Conservation (phyloP, 2,797 vertebrate species). For the Chiroxiphia lanceolata region DNA sequence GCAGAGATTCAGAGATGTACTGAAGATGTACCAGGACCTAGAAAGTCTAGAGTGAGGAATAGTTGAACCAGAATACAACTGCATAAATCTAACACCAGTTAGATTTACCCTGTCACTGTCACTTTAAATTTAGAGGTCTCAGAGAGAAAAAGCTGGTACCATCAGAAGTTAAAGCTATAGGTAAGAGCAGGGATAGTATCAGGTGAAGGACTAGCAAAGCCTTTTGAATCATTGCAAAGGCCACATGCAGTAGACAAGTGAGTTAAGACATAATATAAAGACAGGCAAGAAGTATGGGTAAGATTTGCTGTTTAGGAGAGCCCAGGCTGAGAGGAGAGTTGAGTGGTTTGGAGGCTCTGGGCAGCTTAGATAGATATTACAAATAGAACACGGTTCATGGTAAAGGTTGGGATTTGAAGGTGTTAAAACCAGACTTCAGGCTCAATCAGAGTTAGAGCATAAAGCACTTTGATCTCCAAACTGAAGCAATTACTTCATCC, state of each 20-base stretch:
- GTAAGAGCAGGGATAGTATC: neutral
- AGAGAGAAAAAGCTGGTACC: neutral
- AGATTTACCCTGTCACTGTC: neutral
- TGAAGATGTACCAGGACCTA: neutral
- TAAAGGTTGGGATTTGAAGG: neutral
- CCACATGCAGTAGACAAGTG: neutral
- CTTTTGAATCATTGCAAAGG: neutral
- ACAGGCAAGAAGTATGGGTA: neutral
- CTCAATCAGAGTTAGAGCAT: neutral
- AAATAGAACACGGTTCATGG: neutral
- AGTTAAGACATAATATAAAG: neutral
- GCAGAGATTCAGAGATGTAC: neutral
- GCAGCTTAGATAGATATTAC: neutral
- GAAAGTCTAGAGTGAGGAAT: neutral
- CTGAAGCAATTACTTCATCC: neutral
- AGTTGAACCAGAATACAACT: neutral
- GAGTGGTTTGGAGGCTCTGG: neutral
- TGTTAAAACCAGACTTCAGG: neutral
- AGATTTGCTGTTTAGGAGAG: neutral
- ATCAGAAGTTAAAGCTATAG: neutral
- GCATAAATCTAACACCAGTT: neutral
- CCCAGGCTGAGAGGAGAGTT: neutral
- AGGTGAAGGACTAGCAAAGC: neutral
- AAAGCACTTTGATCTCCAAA: neutral
- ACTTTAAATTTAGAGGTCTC: neutral